A percentile compares a stretch with the other conserved stretches of the same genome.
phyloP scores from a whole-genome alignment of 2,113 vertebrate genomes.

The Lepisosteus oculatus region DNA sequence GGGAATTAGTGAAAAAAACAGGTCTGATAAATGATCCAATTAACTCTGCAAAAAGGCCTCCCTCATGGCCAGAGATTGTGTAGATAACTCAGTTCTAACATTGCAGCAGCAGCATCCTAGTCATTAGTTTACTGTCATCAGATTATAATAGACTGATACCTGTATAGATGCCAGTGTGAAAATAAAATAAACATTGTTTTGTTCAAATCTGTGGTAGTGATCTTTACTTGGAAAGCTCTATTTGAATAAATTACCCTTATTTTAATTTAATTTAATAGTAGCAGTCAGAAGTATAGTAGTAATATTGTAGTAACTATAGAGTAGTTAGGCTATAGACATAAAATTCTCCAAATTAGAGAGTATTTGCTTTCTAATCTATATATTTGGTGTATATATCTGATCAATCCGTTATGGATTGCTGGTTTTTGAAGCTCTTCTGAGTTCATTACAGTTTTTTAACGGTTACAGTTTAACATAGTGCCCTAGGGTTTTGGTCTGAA shows the following conservation, averaged over 20 bases:
- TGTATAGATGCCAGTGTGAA: too few relatives aligned
- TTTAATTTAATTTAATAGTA: too few relatives aligned
- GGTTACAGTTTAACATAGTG: slow-evolving; percentile 1
- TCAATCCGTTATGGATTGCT: slow-evolving; percentile 6
- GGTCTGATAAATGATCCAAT: slow-evolving; percentile 16
- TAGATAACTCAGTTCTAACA: neutral
- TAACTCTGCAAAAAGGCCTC: slow-evolving; percentile 11
- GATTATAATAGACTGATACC: too few relatives aligned
- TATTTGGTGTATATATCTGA: neutral
- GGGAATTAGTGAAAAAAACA: neutral
- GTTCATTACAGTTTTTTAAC: neutral
- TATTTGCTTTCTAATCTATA: too few relatives aligned
- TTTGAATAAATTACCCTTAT: too few relatives aligned
- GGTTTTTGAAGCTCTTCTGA: neutral
- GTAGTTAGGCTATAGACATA: too few relatives aligned
- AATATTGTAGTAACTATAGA: too few relatives aligned
- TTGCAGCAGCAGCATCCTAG: neutral
- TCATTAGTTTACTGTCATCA: neutral
- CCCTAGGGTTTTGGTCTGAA: neutral
- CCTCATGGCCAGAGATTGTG: neutral
- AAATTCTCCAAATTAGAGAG: too few relatives aligned
- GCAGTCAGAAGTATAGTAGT: too few relatives aligned
- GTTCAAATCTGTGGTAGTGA: too few relatives aligned
- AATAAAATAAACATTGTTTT: too few relatives aligned
- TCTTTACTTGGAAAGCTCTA: too few relatives aligned